These are phyloP conservation scores for Hiodon alosoides DNA, from an alignment of 2,113 vertebrate genomes.

Conservation along the genomic window DNA sequence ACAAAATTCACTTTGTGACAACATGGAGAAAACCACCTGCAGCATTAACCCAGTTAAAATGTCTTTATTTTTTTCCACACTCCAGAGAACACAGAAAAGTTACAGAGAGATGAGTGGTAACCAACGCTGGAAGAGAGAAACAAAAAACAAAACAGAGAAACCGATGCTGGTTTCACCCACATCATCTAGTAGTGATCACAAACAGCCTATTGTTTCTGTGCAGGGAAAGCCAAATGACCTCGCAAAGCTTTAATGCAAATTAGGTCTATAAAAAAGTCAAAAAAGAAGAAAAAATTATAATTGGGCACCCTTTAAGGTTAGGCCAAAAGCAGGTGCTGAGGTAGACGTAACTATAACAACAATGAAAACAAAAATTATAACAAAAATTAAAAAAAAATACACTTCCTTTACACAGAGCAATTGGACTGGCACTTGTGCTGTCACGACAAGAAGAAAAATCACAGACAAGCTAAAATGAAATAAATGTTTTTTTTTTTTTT, in stretches of 20 bases:
- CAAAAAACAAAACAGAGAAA: slow-evolving; percentile 58
- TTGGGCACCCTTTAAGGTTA: slow-evolving; percentile 96
- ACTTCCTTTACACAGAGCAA: slow-evolving; percentile 79
- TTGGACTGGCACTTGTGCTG: slow-evolving; percentile 85
- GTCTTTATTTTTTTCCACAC: slow-evolving; percentile 73
- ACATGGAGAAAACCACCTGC: slow-evolving; percentile 97
- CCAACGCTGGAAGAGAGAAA: slow-evolving; percentile 74
- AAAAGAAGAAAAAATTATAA: slow-evolving; percentile 66
- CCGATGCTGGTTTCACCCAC: slow-evolving; percentile 56
- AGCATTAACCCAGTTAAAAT: slow-evolving; percentile 83
- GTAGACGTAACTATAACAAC: slow-evolving; percentile 88
- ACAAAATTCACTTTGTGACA: slow-evolving; percentile 98
- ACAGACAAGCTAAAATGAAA: slow-evolving; percentile 58
- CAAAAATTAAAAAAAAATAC: slow-evolving; percentile 57
- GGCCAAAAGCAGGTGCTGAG: slow-evolving; percentile 98
- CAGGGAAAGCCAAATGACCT: slow-evolving; percentile 66
- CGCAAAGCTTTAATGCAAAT: slow-evolving; percentile 73
- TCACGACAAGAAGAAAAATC: slow-evolving; percentile 63
- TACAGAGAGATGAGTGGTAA: slow-evolving; percentile 86
- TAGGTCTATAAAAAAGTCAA: slow-evolving; percentile 62
- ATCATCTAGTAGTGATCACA: slow-evolving; percentile 54
- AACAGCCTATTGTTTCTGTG: slow-evolving; percentile 51
- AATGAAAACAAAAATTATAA: slow-evolving; percentile 73
- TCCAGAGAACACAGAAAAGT: slow-evolving; percentile 97
- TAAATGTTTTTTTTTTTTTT: slow-evolving; percentile 67